These are phyloP conservation scores for Sebastes variabilis DNA, from an alignment of 2,797 vertebrate species.

Conservation along the genomic window DNA sequence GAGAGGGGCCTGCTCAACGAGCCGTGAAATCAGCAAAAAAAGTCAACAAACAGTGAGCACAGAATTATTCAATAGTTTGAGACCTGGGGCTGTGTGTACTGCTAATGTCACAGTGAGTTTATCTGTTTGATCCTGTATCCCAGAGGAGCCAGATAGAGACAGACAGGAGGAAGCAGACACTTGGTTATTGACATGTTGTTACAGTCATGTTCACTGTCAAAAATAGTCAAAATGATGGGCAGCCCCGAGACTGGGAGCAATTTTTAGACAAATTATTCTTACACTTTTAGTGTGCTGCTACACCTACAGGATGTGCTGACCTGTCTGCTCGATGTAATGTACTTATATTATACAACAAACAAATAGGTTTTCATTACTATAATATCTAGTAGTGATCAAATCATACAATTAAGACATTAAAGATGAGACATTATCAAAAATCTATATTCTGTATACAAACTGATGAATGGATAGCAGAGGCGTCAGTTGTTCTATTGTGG, in stretches of 20 bases:
- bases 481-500: not conserved
- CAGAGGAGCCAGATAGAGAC: conserved; percentile 22
- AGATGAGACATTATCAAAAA: not conserved
- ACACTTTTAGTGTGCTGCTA: not conserved
- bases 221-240: conserved; percentile 13
- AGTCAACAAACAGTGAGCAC: conserved; percentile 59
- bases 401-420: not conserved
- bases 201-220: conserved; percentile 7
- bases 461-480: not conserved
- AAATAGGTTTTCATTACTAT: not conserved
- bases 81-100: conserved; percentile 48
- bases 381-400: not conserved
- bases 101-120: conserved; percentile 54
- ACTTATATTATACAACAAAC: not conserved
- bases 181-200: conserved; percentile 24
- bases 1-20: conserved; percentile 61
- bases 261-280: not conserved
- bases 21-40: conserved; percentile 64
- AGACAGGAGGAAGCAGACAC: conserved; percentile 6
- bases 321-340: not conserved
- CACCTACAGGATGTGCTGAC: not conserved
- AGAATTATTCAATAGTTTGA: conserved; percentile 61
- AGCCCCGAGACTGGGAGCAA: not conserved
- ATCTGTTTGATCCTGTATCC: conserved; percentile 54
- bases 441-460: not conserved